A percentile compares a stretch with the other conserved stretches of the same genome.
phyloP scores from a whole-genome alignment of 2,888 invertebrate species.

The Phengaris arion region DNA sequence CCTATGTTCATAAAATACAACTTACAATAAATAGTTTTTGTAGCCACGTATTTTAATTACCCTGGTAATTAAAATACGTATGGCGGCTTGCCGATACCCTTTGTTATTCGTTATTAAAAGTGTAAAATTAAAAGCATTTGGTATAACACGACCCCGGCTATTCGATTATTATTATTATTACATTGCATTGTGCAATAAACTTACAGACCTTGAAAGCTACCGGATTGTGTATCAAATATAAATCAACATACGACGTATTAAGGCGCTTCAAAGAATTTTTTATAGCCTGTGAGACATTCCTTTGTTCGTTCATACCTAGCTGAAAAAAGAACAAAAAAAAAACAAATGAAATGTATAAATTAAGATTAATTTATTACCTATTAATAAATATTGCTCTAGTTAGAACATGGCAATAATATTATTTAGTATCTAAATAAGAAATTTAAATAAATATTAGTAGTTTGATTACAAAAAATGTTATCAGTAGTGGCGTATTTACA shows the following conservation, averaged over 20 bases:
- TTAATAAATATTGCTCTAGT: too few species aligned
- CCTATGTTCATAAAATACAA: too few species aligned
- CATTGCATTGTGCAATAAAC: too few species aligned
- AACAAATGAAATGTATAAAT: not conserved
- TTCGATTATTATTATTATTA: not conserved
- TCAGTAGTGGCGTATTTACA: not conserved
- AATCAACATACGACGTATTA: conserved; percentile 75
- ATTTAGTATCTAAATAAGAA: not conserved
- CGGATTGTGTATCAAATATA: conserved; percentile 79
- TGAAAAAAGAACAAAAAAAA: conserved; percentile 46
- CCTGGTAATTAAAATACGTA: too few species aligned
- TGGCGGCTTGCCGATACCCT: too few species aligned
- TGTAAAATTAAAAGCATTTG: too few species aligned
- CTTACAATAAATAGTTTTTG: too few species aligned
- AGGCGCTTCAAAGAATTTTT: conserved; percentile 65
- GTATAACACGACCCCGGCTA: not conserved
- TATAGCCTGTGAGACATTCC: conserved; percentile 54
- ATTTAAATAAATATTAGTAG: not conserved
- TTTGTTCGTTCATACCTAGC: conserved; percentile 54
- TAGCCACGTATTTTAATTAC: too few species aligned
- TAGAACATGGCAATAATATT: not conserved
- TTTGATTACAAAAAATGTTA: not conserved
- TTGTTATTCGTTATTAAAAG: too few species aligned
- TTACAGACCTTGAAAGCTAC: conserved; percentile 56
- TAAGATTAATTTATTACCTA: too few species aligned